Percentiles rank a stretch among this genome's conserved stretches.
Conservation (phyloP, 2,113 vertebrate species). For the Nannospalax galili region DNA sequence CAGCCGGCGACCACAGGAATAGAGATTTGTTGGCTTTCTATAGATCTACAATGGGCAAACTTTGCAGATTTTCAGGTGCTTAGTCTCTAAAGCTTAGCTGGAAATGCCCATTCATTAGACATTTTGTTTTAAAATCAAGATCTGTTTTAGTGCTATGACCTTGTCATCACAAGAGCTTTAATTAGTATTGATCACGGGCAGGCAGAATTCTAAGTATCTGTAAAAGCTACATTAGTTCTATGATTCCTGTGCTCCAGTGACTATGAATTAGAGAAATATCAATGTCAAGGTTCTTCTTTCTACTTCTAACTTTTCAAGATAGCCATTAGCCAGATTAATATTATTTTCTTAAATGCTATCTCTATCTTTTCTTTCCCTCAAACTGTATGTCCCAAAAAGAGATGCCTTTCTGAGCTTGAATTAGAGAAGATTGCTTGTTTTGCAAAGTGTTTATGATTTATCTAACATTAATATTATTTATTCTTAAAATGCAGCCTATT, state of each 20-base stretch:
- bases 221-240: constrained; percentile 73
- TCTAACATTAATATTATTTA: constrained; percentile 67
- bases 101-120: constrained; percentile 31
- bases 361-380: constrained; percentile 51
- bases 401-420: neutral
- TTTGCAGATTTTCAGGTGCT: neutral
- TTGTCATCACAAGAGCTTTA: constrained; percentile 73
- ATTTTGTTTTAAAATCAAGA: constrained; percentile 40
- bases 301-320: constrained; percentile 72
- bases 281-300: constrained; percentile 78
- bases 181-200: constrained; percentile 80
- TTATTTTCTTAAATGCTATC: constrained; percentile 56
- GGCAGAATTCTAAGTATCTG: constrained; percentile 61
- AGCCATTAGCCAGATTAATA: constrained; percentile 81
- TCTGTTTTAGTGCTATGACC: constrained; percentile 44
- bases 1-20: no score
- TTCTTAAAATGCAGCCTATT: neutral
- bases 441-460: constrained; percentile 57
- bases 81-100: neutral
- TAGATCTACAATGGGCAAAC: neutral
- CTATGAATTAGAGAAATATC: constrained; percentile 80
- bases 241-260: constrained; percentile 66
- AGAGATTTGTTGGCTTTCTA: neutral
- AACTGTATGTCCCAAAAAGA: neutral
- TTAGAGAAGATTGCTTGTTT: neutral